phyloP scores from a whole-genome alignment of 2,113 vertebrate species.

The Calidris pygmaea region DNA sequence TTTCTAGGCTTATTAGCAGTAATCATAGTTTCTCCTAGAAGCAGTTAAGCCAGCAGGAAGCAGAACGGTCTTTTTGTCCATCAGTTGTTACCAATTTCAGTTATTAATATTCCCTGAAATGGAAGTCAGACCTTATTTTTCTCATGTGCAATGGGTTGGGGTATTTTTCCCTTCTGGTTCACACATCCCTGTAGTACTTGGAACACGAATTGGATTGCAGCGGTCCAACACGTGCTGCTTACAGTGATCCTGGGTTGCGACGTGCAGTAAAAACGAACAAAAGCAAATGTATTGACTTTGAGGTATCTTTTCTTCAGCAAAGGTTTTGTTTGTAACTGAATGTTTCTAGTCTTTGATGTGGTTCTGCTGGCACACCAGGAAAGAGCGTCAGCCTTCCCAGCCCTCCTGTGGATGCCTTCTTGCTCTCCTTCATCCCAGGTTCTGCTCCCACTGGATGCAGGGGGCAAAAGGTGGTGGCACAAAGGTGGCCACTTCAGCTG shows the following conservation, averaged over 20 bases:
- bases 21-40: background rate
- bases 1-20: background rate
- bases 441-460: background rate
- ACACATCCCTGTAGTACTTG: background rate
- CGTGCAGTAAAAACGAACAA: background rate
- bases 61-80: background rate
- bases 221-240: background rate
- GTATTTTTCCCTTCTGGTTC: background rate
- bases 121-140: background rate
- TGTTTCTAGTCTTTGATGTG: background rate
- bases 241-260: background rate
- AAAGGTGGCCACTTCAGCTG: background rate
- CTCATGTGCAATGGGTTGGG: background rate
- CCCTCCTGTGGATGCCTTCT: background rate
- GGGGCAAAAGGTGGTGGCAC: background rate
- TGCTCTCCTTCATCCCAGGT: background rate
- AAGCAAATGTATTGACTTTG: background rate
- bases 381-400: background rate
- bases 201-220: background rate
- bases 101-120: conserved; percentile 11
- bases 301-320: background rate
- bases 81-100: background rate
- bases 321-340: background rate
- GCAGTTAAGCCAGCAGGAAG: conserved; percentile 1
- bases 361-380: background rate